Evolutionary conservation across 2,888 invertebrate species (phyloP).

Genomic region (Imbricaverruca yamaguchii): DNA sequence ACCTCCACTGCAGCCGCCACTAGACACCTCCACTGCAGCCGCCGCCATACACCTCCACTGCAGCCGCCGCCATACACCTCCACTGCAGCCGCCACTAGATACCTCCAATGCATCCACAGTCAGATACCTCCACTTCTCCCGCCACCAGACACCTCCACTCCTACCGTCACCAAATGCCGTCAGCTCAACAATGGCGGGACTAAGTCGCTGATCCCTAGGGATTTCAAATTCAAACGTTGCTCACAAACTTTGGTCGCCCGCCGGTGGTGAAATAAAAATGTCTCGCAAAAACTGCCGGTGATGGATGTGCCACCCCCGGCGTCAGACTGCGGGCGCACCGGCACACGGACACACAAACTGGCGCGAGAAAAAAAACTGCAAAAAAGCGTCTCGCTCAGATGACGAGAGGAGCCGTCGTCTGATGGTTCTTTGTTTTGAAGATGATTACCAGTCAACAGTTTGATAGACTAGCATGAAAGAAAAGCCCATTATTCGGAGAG

Average conservation of each 20-base stretch:
- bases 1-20: no score
- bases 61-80: no score
- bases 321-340: not conserved
- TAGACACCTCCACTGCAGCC: no score
- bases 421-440: constrained; percentile 1
- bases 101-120: no score
- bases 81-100: no score
- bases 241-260: constrained; percentile 1
- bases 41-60: no score
- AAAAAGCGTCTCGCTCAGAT: not conserved
- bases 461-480: not conserved
- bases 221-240: constrained; percentile 9
- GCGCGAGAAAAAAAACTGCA: not conserved
- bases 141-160: not conserved
- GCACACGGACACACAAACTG: not conserved
- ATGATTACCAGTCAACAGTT: constrained; percentile 6
- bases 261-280: constrained; percentile 8
- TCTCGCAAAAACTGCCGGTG: not conserved
- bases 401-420: not conserved
- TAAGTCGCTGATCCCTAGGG: not conserved
- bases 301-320: constrained; percentile 1
- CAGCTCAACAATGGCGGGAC: not conserved
- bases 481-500: no score
- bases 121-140: no score
- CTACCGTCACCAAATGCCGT: no score